Conservation (phyloP, 1,140 invertebrate genomes). For the Trypoxylus dichotomus region DNA sequence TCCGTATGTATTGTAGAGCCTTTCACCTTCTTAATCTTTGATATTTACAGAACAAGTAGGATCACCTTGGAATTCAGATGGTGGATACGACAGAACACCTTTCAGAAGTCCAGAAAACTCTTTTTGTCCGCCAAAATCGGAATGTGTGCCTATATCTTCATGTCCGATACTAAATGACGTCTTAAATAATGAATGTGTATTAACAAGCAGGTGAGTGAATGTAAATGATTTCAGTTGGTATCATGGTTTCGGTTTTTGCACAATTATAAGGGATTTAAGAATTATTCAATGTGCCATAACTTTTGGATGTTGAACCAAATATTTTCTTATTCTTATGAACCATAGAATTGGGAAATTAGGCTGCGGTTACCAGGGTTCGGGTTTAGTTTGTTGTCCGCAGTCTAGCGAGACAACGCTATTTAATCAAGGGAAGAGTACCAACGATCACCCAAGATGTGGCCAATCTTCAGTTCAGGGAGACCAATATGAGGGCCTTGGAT, state of each 20-base stretch:
- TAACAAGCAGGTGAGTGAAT: constrained; percentile 47
- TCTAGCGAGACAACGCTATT: neutral
- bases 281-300: neutral
- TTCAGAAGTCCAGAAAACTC: neutral
- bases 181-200: constrained; percentile 48
- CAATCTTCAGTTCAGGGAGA: constrained; percentile 63
- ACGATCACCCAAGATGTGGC: constrained; percentile 55
- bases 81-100: neutral
- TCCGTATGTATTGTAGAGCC: too few species aligned
- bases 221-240: neutral
- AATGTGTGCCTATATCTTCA: constrained; percentile 48
- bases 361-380: constrained; percentile 53
- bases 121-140: constrained; percentile 45
- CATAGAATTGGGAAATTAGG: constrained; percentile 50
- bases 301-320: too few species aligned
- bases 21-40: neutral
- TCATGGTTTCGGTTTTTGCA: too few species aligned
- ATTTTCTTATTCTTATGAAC: too few species aligned
- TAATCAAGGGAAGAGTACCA: constrained; percentile 22
- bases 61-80: constrained; percentile 1
- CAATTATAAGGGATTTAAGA: too few species aligned
- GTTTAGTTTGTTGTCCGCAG: constrained; percentile 54
- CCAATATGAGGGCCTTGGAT: constrained; percentile 64
- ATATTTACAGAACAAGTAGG: constrained; percentile 15
- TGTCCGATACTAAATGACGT: constrained; percentile 49